Conservation (phyloP, 2,797 vertebrate genomes). For the Siniperca undulata region DNA sequence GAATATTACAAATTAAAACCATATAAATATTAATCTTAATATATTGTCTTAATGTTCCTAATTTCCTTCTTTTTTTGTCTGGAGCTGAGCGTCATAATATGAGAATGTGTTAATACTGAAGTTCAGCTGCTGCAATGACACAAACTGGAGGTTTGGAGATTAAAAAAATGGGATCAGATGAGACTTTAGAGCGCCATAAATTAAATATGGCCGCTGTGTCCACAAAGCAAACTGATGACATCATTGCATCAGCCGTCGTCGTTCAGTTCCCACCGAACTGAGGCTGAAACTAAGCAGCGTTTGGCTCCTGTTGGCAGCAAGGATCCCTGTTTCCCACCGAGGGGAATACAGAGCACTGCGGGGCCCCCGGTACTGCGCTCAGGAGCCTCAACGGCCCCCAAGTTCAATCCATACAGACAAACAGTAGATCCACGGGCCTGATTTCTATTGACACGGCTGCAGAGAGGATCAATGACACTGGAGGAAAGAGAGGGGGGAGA, state of each 20-base stretch:
- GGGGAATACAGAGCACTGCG: conserved; percentile 40
- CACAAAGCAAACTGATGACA: conserved; percentile 68
- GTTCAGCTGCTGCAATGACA: conserved; percentile 41
- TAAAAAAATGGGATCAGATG: conserved; percentile 57
- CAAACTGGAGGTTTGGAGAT: conserved; percentile 51
- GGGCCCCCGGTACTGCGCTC: conserved; percentile 17
- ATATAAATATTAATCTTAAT: neutral
- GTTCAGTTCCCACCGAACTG: conserved; percentile 47
- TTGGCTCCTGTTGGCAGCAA: conserved; percentile 38
- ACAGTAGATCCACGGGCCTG: conserved; percentile 56
- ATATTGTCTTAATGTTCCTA: neutral
- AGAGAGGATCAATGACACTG: conserved; percentile 64
- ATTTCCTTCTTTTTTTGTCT: neutral
- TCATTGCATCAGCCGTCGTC: conserved; percentile 59
- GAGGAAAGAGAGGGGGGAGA: conserved; percentile 6
- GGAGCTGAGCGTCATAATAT: neutral
- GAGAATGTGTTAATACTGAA: conserved; percentile 4
- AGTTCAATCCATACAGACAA: conserved; percentile 54
- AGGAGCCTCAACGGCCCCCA: conserved; percentile 18
- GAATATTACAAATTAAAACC: too few relatives aligned
- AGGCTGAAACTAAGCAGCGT: conserved; percentile 43
- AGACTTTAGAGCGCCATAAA: conserved; percentile 67
- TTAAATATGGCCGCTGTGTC: conserved; percentile 71
- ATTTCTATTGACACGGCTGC: conserved; percentile 60
- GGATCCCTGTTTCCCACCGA: conserved; percentile 63